A percentile compares a stretch with the other conserved stretches of the same genome.
These are phyloP conservation scores for Poliocrania exsul DNA, from an alignment of 2,797 vertebrate genomes.

Conservation along the genomic window DNA sequence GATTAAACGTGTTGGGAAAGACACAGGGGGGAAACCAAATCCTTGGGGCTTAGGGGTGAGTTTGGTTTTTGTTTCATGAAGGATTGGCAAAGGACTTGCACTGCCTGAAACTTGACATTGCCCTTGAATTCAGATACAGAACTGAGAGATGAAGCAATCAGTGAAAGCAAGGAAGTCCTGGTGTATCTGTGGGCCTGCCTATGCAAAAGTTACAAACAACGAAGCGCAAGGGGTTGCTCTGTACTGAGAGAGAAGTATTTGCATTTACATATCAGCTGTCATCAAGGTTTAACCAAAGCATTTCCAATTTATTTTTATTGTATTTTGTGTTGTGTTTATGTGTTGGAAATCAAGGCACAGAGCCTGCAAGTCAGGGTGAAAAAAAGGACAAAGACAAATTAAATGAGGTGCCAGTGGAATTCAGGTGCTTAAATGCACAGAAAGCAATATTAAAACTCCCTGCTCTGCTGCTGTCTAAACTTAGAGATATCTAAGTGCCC, in stretches of 20 bases:
- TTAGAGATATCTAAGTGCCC: background rate
- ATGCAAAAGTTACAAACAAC: background rate
- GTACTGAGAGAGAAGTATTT: background rate
- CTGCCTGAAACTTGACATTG: background rate
- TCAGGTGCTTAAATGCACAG: background rate
- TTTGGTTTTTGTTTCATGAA: background rate
- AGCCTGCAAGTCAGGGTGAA: background rate
- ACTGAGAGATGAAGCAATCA: background rate
- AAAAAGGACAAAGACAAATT: background rate
- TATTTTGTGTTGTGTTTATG: background rate
- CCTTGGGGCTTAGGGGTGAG: background rate
- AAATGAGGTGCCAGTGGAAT: background rate
- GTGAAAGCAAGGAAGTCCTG: accelerated
- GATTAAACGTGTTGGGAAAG: background rate
- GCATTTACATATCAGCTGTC: conserved; percentile 14
- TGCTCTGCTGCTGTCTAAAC: background rate
- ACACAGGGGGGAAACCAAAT: accelerated
- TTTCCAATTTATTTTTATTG: conserved; percentile 8
- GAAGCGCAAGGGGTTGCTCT: background rate
- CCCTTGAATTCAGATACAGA: background rate
- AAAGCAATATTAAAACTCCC: background rate
- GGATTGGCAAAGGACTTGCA: background rate
- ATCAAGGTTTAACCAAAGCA: background rate
- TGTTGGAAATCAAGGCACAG: background rate
- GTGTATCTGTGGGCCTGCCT: background rate